Percentiles rank a stretch among this genome's conserved stretches.
Evolutionary conservation across 2,888 invertebrate genomes (phyloP).

Genomic region (Emmelina monodactyla): DNA sequence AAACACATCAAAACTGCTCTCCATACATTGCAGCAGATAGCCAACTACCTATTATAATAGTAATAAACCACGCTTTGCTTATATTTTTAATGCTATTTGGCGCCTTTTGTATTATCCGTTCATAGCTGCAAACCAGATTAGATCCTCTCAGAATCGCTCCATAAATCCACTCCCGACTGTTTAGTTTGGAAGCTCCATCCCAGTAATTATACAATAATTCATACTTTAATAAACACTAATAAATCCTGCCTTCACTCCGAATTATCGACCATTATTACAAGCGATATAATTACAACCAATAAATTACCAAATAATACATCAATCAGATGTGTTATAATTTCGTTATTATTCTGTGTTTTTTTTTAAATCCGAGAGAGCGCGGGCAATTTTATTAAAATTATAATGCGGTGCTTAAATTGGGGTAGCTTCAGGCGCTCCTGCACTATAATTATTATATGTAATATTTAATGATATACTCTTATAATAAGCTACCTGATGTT

Average conservation of each 20-base stretch:
- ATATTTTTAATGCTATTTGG: conserved; percentile 11
- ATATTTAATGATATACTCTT: conserved; percentile 64
- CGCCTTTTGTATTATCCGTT: conserved; percentile 20
- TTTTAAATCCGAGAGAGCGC: conserved; percentile 34
- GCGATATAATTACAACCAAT: conserved; percentile 63
- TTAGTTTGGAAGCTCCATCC: conserved; percentile 60
- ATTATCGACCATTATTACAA: conserved; percentile 62
- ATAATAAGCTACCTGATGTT: conserved; percentile 65
- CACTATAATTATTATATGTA: conserved; percentile 62
- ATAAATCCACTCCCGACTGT: conserved; percentile 61
- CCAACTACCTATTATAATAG: background rate
- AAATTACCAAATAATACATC: conserved; percentile 67
- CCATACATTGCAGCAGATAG: no score
- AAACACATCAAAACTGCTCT: no score
- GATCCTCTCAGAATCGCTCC: conserved; percentile 52
- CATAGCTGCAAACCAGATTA: conserved; percentile 45
- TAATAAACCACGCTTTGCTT: background rate
- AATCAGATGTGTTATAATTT: conserved; percentile 67
- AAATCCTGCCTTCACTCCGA: conserved; percentile 52
- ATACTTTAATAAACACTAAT: conserved; percentile 66
- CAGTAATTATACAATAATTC: conserved; percentile 65
- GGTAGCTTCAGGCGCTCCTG: conserved; percentile 55
- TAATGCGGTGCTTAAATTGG: conserved; percentile 58
- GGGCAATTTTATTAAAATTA: conserved; percentile 65
- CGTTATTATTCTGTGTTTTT: conserved; percentile 42